Conservation (phyloP, 2,888 invertebrate genomes). For the Heliconius cydno region DNA sequence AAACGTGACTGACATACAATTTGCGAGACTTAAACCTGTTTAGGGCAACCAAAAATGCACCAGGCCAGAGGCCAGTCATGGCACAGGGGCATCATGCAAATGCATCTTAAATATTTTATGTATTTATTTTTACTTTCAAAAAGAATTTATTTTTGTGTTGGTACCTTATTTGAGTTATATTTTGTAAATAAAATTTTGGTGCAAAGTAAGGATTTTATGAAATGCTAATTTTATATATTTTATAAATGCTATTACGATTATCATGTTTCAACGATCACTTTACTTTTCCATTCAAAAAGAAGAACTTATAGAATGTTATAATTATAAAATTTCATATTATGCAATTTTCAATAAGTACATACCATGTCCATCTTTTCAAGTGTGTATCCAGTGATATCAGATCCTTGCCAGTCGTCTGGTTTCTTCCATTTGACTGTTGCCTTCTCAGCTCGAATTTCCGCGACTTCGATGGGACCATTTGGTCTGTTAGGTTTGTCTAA, state of each 20-base stretch:
- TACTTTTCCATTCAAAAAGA: too few species aligned
- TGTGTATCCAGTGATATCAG: conserved; percentile 94
- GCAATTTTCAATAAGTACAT: conserved; percentile 41
- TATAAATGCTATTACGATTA: too few species aligned
- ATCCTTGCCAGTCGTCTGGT: conserved; percentile 94
- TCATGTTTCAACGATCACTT: too few species aligned
- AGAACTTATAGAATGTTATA: not conserved
- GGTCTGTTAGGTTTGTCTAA: conserved; percentile 92
- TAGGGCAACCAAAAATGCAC: too few species aligned
- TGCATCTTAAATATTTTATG: too few species aligned
- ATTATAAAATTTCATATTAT: not conserved
- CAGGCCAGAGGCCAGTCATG: too few species aligned
- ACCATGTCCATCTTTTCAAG: conserved; percentile 97
- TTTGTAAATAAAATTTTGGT: not conserved
- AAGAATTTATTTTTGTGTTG: not conserved
- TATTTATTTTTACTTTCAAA: not conserved
- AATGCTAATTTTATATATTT: too few species aligned
- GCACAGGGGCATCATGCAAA: too few species aligned
- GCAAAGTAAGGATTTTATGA: not conserved
- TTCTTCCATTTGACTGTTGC: conserved; percentile 96
- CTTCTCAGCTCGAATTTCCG: conserved; percentile 94
- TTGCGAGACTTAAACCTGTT: too few species aligned
- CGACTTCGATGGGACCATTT: conserved; percentile 92
- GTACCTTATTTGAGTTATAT: not conserved
- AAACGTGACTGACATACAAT: too few species aligned